Percentiles rank a stretch among this genome's conserved stretches.
Conservation (phyloP, 2,888 invertebrate species). For the Stratiomys singularior region DNA sequence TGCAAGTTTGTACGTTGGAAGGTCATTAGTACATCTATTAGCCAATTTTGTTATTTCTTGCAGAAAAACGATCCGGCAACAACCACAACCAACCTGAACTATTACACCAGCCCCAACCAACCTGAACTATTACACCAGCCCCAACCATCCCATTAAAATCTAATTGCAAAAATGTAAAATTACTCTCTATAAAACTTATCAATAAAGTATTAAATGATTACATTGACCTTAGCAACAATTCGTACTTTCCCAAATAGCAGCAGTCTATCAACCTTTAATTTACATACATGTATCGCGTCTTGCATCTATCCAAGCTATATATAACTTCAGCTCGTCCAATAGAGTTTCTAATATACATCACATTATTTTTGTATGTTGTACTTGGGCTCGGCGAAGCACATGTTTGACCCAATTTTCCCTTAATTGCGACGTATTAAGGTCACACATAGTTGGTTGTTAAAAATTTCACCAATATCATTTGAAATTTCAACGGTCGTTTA, state of each 20-base stretch:
- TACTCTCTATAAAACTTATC: background rate
- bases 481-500: conserved; percentile 9
- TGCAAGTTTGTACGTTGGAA: too few relatives aligned
- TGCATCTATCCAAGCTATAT: background rate
- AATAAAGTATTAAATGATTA: conserved; percentile 16
- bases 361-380: background rate
- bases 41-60: too few relatives aligned
- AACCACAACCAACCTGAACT: too few relatives aligned
- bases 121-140: too few relatives aligned
- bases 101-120: too few relatives aligned
- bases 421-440: conserved; percentile 34
- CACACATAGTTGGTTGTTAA: background rate
- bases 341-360: background rate
- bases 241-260: conserved; percentile 26
- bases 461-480: conserved; percentile 31
- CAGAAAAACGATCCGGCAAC: too few relatives aligned
- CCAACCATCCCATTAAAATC: background rate
- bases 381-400: conserved; percentile 21
- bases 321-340: background rate
- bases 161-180: conserved; percentile 11
- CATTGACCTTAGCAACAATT: conserved; percentile 29
- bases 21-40: too few relatives aligned
- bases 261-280: conserved; percentile 20
- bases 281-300: background rate
- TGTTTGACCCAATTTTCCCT: conserved; percentile 32